Base-by-base conservation (phyloP, 1,140 invertebrate species). In the Zaprionus taronus region DNA sequence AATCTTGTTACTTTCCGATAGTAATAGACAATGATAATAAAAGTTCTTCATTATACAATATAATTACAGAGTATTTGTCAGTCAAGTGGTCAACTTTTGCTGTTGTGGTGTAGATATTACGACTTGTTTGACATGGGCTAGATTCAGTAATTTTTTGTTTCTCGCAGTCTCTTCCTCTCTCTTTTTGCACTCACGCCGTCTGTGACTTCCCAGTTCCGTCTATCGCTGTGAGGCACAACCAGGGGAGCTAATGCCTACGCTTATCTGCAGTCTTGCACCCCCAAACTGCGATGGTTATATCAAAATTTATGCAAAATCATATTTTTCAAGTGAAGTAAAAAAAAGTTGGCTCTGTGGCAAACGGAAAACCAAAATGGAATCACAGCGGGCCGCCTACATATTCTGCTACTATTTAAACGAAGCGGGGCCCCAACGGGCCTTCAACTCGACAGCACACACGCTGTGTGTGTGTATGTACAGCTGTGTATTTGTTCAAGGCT, bases 291-390 rank as follows among this genome's bases (percentile, higher is more conserved):
- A 68, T 71, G 69, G 81, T 81, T 79, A 70, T 74, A 74, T 64
- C 56, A 75, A 81, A 77, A 82, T 89, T 89, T 89, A 89, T 89
- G 85, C 85, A 77, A 90, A 89, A 90, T 78, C 76, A 89, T 84
- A 89, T 90, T 90, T 77, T 79, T 78, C 71, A 85, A 79, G 70
- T 70, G 80, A 68, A 80, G 81, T 28, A 58, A 62, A 60, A 62
- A 60, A 80, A 77, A 60, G 44, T 63, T 72, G 53, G 69, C 41
- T 56, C 64, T 70, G 72, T 71, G 64, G 66, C 44, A 69, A 44
- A 66, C 72, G 62, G 69, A 58, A 68, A 72, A 63, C 63, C 24
- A 26, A 84, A 87, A 89, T 84, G 85, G 86, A 90, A 90, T 90
- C 86, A 82, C 85, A 81, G 85, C 86, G 77, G 87, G 77, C 67